These are phyloP conservation scores for Drosophila formosana DNA, from an alignment of 2,888 invertebrate species.

Conservation along the genomic window DNA sequence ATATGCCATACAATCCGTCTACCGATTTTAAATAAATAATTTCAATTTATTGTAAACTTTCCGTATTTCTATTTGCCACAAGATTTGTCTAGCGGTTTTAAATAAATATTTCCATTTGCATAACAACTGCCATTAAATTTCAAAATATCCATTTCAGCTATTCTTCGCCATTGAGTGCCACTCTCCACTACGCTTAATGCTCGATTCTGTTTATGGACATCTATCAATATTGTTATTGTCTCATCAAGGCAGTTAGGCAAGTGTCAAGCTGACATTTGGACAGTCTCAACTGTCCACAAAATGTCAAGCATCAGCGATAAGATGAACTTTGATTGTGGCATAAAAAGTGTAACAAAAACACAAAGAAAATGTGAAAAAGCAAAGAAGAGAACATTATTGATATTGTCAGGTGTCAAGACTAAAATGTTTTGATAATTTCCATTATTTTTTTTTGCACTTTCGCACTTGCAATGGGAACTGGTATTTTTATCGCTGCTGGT, in stretches of 20 bases:
- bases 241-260: slow-evolving; percentile 36
- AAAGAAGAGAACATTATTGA: background rate
- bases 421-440: slow-evolving; percentile 47
- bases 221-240: slow-evolving; percentile 29
- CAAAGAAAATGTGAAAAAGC: background rate
- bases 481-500: slow-evolving; percentile 13
- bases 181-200: slow-evolving; percentile 1
- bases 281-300: slow-evolving; percentile 39
- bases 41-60: too few relatives aligned
- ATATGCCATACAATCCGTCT: too few relatives aligned
- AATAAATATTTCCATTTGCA: too few relatives aligned
- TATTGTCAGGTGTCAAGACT: slow-evolving; percentile 22
- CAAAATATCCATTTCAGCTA: background rate
- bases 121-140: background rate
- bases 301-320: slow-evolving; percentile 41
- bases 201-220: slow-evolving; percentile 5
- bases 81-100: too few relatives aligned
- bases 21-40: too few relatives aligned
- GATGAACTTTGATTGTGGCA: slow-evolving; percentile 36
- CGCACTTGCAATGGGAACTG: slow-evolving; percentile 26
- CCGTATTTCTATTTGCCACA: too few relatives aligned
- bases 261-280: slow-evolving; percentile 35
- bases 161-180: background rate
- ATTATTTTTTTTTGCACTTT: slow-evolving; percentile 24
- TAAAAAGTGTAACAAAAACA: slow-evolving; percentile 12